Percentiles rank a stretch among this genome's conserved stretches.
These are phyloP conservation scores for Carduelis carduelis DNA, from an alignment of 2,797 vertebrate genomes.

Conservation along the genomic window DNA sequence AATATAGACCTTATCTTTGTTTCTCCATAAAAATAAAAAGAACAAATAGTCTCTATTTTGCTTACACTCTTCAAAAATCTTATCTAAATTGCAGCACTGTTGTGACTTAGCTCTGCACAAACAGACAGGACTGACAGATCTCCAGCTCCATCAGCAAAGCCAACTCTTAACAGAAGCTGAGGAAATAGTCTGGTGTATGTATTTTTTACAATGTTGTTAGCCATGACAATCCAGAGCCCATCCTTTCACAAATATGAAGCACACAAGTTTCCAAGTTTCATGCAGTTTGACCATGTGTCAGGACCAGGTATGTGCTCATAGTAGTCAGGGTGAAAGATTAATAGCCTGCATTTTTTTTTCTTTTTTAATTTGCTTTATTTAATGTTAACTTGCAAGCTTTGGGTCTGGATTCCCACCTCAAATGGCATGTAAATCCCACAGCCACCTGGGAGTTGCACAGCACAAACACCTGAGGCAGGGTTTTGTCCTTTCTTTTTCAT, in stretches of 20 bases:
- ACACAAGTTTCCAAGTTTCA: not conserved
- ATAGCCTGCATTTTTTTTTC: not conserved
- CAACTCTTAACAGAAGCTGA: not conserved
- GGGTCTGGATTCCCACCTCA: not conserved
- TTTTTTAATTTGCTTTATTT: not conserved
- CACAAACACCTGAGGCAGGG: not conserved
- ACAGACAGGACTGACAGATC: not conserved
- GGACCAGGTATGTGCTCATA: not conserved
- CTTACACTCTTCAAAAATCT: not conserved
- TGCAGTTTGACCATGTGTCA: rapidly evolving
- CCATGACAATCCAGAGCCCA: not conserved
- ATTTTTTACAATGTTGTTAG: not conserved
- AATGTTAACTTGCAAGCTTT: not conserved
- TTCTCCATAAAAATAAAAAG: slow-evolving; percentile 2
- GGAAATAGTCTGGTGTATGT: not conserved
- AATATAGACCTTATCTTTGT: not conserved
- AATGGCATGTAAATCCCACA: not conserved
- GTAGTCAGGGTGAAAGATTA: not conserved
- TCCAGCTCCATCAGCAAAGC: not conserved
- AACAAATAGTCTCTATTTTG: slow-evolving; percentile 1
- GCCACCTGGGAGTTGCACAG: not conserved
- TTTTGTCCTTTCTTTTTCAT: not conserved
- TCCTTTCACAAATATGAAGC: not conserved
- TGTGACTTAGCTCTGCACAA: slow-evolving; percentile 5
- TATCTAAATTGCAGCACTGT: not conserved